These are phyloP conservation scores for Leptothorax acervorum DNA, from an alignment of 2,888 invertebrate species.

Conservation along the genomic window DNA sequence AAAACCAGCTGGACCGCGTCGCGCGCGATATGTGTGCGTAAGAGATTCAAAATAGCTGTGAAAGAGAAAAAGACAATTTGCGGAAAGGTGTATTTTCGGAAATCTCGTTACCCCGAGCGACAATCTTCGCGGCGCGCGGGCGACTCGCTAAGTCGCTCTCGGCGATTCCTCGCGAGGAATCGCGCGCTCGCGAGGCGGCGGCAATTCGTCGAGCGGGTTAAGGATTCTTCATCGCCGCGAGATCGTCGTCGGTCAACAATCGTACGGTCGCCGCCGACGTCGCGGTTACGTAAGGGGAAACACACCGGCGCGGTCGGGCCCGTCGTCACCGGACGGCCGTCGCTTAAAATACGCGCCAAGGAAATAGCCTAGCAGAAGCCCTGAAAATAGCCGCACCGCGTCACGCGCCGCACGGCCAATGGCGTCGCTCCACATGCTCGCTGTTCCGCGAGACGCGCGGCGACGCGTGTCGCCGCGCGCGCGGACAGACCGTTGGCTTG, in stretches of 20 bases:
- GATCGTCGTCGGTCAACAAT: slow-evolving; percentile 25
- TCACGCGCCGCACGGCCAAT: slow-evolving; percentile 85
- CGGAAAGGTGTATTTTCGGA: neutral
- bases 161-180: neutral
- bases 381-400: slow-evolving; percentile 83
- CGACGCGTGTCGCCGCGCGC: slow-evolving; percentile 54
- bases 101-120: neutral
- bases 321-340: slow-evolving; percentile 62
- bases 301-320: slow-evolving; percentile 18
- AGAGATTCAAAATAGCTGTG: slow-evolving; percentile 15
- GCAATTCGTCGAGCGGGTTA: neutral
- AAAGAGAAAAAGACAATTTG: neutral
- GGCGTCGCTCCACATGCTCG: slow-evolving; percentile 86
- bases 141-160: neutral
- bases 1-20: neutral
- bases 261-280: slow-evolving; percentile 3
- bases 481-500: slow-evolving; percentile 41
- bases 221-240: neutral
- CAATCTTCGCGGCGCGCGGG: neutral
- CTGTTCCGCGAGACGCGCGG: slow-evolving; percentile 58
- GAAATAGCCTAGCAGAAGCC: slow-evolving; percentile 84
- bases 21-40: neutral
- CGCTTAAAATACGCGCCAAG: slow-evolving; percentile 85
- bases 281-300: slow-evolving; percentile 78
- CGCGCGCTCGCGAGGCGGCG: neutral